A percentile compares a stretch with the other conserved stretches of the same genome.
Conservation (phyloP, 2,113 vertebrate species). For the Gallinago paraguaiae region DNA sequence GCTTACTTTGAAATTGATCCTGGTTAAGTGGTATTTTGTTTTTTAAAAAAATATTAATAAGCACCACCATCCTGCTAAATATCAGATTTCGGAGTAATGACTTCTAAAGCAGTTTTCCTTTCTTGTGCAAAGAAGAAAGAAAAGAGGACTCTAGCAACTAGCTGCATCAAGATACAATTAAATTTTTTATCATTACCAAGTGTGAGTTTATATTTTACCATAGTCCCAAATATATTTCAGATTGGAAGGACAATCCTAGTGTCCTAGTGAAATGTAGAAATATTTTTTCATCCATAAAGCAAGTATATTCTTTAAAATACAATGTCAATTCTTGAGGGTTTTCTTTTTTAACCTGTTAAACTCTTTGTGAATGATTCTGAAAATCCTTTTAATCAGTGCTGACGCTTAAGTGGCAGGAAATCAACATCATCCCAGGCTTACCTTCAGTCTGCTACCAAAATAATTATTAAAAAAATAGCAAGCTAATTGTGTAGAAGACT, state of each 20-base stretch:
- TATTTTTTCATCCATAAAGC: not conserved
- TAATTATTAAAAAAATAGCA: not conserved
- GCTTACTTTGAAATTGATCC: not conserved
- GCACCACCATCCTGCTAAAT: not conserved
- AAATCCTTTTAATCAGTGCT: not conserved
- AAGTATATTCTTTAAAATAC: not conserved
- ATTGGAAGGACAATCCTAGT: not conserved
- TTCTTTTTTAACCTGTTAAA: not conserved
- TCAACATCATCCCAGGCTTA: not conserved
- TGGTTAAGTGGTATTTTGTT: not conserved
- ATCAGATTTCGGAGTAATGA: not conserved
- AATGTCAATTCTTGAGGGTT: not conserved
- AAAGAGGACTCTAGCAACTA: not conserved
- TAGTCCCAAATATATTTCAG: not conserved
- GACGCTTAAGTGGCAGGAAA: not conserved
- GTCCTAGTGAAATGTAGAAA: not conserved
- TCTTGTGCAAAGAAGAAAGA: not conserved
- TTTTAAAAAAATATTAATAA: not conserved
- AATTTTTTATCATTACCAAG: not conserved
- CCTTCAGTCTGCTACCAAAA: not conserved
- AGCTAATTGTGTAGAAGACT: not conserved
- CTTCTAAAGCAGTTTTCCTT: not conserved
- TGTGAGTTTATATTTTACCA: not conserved
- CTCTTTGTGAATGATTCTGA: not conserved
- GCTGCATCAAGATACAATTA: not conserved